Evolutionary conservation across 2,797 vertebrate species (phyloP).

Genomic region (Sylvia borin): DNA sequence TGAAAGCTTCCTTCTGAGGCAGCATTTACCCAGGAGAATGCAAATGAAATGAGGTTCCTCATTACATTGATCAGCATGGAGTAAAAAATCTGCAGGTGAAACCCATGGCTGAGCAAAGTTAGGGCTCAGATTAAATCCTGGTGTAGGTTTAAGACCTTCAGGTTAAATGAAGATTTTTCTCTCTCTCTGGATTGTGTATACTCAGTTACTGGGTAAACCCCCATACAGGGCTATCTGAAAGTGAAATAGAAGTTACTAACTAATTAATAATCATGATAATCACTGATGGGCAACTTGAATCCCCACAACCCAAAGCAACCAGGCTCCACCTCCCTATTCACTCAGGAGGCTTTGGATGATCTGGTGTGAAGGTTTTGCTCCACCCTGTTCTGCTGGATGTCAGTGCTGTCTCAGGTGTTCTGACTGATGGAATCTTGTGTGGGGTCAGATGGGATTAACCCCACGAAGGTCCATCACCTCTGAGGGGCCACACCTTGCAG

Average conservation of each 20-base stretch:
- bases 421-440: background rate
- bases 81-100: background rate
- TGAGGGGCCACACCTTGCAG: too few species aligned
- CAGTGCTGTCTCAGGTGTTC: background rate
- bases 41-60: background rate
- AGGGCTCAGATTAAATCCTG: background rate
- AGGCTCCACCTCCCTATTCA: rapidly evolving
- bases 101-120: background rate
- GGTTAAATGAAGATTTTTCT: background rate
- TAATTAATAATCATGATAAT: background rate
- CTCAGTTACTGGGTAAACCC: background rate
- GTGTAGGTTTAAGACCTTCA: background rate
- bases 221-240: background rate
- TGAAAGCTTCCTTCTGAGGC: background rate
- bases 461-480: too few species aligned
- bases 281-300: background rate
- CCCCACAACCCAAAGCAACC: too few species aligned
- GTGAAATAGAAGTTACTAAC: background rate
- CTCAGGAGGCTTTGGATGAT: background rate
- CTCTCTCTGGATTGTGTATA: background rate
- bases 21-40: background rate
- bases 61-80: background rate
- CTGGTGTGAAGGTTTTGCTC: background rate
- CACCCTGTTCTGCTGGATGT: background rate
- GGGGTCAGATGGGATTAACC: too few species aligned